These are phyloP conservation scores for Thamnophis sirtalis DNA, from an alignment of 2,113 vertebrate species.

Conservation along the genomic window DNA sequence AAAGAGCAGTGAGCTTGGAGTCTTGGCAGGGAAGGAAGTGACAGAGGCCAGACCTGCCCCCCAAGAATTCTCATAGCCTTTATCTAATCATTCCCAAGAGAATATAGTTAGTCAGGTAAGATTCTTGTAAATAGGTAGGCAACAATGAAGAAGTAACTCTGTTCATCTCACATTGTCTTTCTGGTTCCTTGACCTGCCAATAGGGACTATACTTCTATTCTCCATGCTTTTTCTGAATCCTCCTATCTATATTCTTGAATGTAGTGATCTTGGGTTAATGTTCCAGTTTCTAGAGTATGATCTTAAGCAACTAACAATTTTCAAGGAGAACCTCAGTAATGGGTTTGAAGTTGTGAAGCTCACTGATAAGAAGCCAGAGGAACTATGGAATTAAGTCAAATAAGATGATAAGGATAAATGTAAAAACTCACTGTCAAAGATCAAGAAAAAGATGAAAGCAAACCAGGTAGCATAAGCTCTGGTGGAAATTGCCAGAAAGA, in stretches of 20 bases:
- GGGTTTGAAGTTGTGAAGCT: background rate
- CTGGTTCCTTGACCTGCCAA: background rate
- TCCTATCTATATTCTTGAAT: background rate
- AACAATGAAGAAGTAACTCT: background rate
- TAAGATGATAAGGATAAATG: background rate
- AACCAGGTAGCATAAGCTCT: background rate
- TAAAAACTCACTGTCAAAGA: background rate
- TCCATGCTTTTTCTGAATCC: background rate
- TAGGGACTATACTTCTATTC: background rate
- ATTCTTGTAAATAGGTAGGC: background rate
- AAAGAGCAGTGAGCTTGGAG: background rate
- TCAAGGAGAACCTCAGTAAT: background rate
- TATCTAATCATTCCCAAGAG: background rate
- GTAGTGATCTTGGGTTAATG: background rate
- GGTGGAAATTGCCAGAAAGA: background rate
- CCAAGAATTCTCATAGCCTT: background rate
- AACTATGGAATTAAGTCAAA: background rate
- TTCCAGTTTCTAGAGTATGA: background rate
- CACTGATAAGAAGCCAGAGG: background rate
- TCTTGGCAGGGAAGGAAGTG: too few relatives aligned
- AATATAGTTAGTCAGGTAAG: background rate
- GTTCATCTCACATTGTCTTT: background rate
- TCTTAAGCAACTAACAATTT: background rate
- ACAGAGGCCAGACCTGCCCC: too few relatives aligned
- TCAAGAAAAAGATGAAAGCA: background rate